Conservation (phyloP, 2,113 vertebrate species). For the Lanius ludovicianus region DNA sequence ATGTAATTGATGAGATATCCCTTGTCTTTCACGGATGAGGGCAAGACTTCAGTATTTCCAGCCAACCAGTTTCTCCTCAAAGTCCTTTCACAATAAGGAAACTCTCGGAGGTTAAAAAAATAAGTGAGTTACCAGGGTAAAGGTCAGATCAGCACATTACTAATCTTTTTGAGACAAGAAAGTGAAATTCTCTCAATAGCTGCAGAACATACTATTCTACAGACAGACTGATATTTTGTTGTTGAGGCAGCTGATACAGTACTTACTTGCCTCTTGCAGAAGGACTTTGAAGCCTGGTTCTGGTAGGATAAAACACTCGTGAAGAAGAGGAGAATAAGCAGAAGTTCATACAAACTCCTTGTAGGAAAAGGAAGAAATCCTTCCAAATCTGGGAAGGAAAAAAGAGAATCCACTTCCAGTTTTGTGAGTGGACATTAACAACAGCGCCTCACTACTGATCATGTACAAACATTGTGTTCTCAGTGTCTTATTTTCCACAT, state of each 20-base stretch:
- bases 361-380: background rate
- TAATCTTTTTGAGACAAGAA: conserved; percentile 21
- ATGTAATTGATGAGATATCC: background rate
- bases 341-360: background rate
- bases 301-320: background rate
- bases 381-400: background rate
- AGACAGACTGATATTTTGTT: background rate
- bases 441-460: background rate
- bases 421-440: background rate
- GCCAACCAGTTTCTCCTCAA: background rate
- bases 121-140: background rate
- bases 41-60: background rate
- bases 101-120: background rate
- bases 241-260: background rate
- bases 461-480: background rate
- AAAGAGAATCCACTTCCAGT: background rate
- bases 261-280: background rate
- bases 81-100: background rate
- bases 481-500: background rate
- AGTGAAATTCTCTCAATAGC: conserved; percentile 20
- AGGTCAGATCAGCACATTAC: conserved; percentile 13
- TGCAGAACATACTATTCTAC: background rate
- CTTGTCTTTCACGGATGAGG: background rate
- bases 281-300: background rate
- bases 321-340: background rate